phyloP scores from a whole-genome alignment of 2,113 vertebrate species.

The Anas platyrhynchos region DNA sequence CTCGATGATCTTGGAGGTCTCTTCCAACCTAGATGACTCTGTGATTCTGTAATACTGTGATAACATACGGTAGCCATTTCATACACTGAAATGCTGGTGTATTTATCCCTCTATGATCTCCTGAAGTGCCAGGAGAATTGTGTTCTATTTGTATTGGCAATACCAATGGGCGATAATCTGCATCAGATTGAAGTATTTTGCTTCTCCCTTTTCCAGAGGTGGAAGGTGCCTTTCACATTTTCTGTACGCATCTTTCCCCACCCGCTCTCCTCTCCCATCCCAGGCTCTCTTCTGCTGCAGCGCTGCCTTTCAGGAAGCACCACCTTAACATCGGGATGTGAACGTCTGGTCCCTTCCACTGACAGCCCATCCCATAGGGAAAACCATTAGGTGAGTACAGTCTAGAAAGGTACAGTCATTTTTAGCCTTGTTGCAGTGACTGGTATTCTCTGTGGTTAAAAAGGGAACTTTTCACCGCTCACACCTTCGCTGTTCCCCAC shows the following conservation, averaged over 20 bases:
- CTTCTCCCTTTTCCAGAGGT: neutral
- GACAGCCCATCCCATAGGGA: neutral
- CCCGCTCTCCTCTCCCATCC: neutral
- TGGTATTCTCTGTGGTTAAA: neutral
- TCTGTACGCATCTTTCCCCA: neutral
- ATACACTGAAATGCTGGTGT: too few species aligned
- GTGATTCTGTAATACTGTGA: neutral
- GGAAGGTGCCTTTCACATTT: neutral
- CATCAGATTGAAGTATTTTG: rapidly evolving
- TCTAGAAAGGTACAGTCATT: neutral
- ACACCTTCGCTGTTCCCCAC: neutral
- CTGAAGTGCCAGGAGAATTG: neutral
- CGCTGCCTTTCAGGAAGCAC: neutral
- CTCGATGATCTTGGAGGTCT: too few species aligned
- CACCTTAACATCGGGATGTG: neutral
- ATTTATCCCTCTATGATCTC: neutral
- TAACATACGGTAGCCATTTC: neutral
- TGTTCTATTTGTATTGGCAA: neutral
- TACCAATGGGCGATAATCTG: neutral
- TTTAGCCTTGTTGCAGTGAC: neutral
- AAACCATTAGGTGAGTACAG: neutral
- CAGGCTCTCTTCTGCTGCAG: neutral
- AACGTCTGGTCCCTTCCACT: neutral
- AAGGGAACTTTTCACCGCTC: conserved; percentile 12
- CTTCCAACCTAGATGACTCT: too few species aligned